Conservation (phyloP, 2,113 vertebrate genomes). For the Gymnobelideus leadbeateri region DNA sequence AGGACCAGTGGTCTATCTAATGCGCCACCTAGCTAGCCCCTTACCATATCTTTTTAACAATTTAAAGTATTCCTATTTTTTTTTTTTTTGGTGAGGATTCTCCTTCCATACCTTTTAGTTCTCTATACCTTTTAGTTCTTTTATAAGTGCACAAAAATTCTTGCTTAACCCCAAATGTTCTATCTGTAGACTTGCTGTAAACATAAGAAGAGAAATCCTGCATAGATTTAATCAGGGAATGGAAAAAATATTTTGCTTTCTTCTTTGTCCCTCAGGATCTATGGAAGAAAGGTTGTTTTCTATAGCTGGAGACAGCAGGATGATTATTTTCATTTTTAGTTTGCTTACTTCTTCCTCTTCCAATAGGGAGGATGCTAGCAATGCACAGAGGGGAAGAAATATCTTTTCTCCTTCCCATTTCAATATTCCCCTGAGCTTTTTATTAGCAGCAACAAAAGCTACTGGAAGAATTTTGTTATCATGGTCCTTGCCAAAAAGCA, state of each 20-base stretch:
- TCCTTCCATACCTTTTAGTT: neutral
- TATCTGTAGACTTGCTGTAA: constrained; percentile 37
- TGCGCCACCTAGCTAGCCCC: too few species aligned
- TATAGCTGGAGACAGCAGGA: constrained; percentile 48
- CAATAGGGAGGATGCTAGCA: constrained; percentile 49
- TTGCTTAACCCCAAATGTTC: constrained; percentile 36
- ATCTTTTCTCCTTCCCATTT: neutral
- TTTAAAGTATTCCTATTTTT: neutral
- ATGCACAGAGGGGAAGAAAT: neutral
- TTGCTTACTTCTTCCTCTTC: constrained; percentile 41
- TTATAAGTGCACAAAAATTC: constrained; percentile 20
- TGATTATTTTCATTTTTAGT: constrained; percentile 51
- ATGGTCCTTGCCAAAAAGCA: neutral
- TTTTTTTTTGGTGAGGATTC: neutral
- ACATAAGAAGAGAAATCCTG: constrained; percentile 9
- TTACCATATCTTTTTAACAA: neutral
- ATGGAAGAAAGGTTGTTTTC: constrained; percentile 40
- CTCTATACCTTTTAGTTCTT: neutral
- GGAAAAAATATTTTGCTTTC: constrained; percentile 49
- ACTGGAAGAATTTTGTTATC: neutral
- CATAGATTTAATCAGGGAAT: constrained; percentile 14
- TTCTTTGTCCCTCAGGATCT: constrained; percentile 45
- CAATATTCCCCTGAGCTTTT: neutral
- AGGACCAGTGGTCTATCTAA: too few species aligned
- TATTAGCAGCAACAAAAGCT: neutral